Base-by-base conservation (phyloP, 2,113 vertebrate genomes). In the Agapornis roseicollis region DNA sequence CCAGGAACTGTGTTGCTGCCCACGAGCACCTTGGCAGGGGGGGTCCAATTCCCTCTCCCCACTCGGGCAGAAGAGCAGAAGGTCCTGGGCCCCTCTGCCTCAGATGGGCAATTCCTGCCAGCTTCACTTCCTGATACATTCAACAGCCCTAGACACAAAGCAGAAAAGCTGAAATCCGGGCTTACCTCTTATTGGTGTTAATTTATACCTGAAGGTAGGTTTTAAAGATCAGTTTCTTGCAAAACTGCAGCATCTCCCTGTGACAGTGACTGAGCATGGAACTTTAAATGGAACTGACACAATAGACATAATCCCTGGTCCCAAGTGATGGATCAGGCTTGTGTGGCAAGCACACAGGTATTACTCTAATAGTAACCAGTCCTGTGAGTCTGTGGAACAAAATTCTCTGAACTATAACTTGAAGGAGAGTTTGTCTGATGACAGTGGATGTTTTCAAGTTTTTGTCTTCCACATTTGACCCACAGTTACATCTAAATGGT, bases 141-240 rank as follows among this genome's bases (percentile, higher is more conserved):
- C 0, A 0, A 24, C 49, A 72, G 6, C 52, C 39, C 18, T 16
- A 56, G 14, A 17, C 0, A 17, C 12, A n/a, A 44, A n/a, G 31
- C 31, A 64, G 39, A 71, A 83, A 35, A 82, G 18, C 33, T 89
- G 80, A 68, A 60, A 49, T 42, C n/a, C 29, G 46, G 41, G 23
- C 13, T 90, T 88, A 9, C 29, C 17, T 3, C 49, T 56, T 47
- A 33, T 19, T 2, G 0, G 53, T 47, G 53, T 35, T 66, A 14
- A 55, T 85, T 68, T 65, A 28, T 39, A 65, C 19, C 49, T n/a
- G 44, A 90, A 61, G 41, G 8, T 44, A 53, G 24, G 17, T 73
- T 77, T 85, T 74, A 80, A 44, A 90, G 33, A 10, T 7, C 41
- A 76, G 35, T 46, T 73, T 56, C 42, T 50, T 74, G 17, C 15